Evolutionary conservation across 2,888 invertebrate species (phyloP), one percentile per base, ranked within the genome.

Genomic region (Colostygia pectinataria): DNA sequence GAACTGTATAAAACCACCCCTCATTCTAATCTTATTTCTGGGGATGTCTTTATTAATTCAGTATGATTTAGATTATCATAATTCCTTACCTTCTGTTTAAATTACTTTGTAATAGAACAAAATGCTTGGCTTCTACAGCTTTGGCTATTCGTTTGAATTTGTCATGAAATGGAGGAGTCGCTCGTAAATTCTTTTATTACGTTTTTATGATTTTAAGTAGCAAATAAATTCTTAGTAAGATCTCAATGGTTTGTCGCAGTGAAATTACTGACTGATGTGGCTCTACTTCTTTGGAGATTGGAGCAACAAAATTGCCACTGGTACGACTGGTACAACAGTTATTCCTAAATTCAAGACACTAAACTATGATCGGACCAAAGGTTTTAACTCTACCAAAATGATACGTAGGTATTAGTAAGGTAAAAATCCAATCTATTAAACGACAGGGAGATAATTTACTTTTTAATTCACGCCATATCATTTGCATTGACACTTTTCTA

Each of bases 401-500:
- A n/a, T n/a, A n/a, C n/a, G n/a, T 12, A 23, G 2, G 23, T 8
- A 9, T n/a, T 24, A 41, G 13, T 13, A 27, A 13, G 27, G 7
- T 27, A 23, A 8, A 20, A 18, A 24, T 49, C 38, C 32, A 49
- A 43, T 43, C 28, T 38, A 15, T 10, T 31, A 24, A 49, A 50
- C 39, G 34, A 14, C 25, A 29, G 13, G 40, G 12, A 36, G 23
- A 44, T 32, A 25, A 29, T 41, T 41, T 47, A 28, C 20, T 43
- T 47, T 34, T 46, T 52, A 46, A 52, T 68, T 63, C 57, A 58
- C 42, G 52, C 46, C 57, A 67, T 61, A 66, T 69, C 66, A 74
- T 81, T 80, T 79, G 68, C 77, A 80, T 76, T 70, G 74, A 63
- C 71, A 73, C 75, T 83, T 83, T 72, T 77, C 77, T 69, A 65